These are phyloP conservation scores for Heterocephalus glaber DNA, from an alignment of 2,113 vertebrate species.

Conservation along the genomic window DNA sequence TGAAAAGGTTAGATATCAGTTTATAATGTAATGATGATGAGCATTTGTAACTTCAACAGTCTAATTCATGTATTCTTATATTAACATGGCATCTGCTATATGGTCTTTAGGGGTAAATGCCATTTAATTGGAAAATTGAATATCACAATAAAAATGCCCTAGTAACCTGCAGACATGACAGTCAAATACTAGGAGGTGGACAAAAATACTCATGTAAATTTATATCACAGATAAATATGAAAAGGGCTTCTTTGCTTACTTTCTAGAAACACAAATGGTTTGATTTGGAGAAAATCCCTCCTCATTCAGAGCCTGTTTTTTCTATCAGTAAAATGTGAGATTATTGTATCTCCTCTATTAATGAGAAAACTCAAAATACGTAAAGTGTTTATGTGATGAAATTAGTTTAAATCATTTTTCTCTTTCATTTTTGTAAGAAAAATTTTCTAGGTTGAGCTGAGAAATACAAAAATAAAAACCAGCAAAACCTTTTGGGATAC, in stretches of 20 bases:
- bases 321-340: not conserved
- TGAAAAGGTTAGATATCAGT: not conserved
- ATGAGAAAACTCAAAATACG: not conserved
- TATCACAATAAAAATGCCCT: not conserved
- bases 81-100: not conserved
- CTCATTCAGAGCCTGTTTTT: not conserved
- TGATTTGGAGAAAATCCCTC: not conserved
- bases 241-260: not conserved
- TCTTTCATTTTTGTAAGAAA: constrained; percentile 21
- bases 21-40: not conserved
- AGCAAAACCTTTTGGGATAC: not conserved
- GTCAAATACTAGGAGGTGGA: not conserved
- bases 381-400: not conserved
- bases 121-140: not conserved
- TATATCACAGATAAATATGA: not conserved
- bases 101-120: not conserved
- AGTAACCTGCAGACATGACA: not conserved
- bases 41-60: not conserved
- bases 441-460: not conserved
- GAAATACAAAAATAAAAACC: constrained; percentile 12
- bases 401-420: not conserved
- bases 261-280: not conserved
- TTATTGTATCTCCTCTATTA: not conserved
- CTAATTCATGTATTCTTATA: not conserved
- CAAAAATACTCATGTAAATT: not conserved